These are phyloP conservation scores for Carterocephalus palaemon DNA, from an alignment of 2,888 invertebrate species.

Conservation along the genomic window DNA sequence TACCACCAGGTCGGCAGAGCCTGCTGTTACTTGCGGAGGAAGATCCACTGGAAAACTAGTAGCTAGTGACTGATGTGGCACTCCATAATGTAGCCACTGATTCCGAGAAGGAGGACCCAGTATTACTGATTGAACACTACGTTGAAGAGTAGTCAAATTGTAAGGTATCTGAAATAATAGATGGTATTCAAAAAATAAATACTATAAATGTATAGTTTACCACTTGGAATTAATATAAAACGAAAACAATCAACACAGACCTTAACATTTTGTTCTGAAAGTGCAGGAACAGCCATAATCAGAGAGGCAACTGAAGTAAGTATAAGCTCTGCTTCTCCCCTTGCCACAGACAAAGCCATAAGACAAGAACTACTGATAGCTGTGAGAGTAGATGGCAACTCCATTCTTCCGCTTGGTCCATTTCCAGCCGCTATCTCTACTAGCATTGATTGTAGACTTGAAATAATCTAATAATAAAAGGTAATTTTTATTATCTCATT, in stretches of 20 bases:
- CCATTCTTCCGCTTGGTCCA: constrained; percentile 46
- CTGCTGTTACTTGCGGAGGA: constrained; percentile 49
- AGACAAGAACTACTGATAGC: constrained; percentile 95
- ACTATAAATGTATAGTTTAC: too few species aligned
- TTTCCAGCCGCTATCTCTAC: constrained; percentile 88
- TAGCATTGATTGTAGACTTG: constrained; percentile 90
- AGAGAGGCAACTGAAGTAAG: constrained; percentile 92
- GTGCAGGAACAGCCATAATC: constrained; percentile 88
- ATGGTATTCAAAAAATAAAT: too few species aligned
- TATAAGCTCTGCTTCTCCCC: constrained; percentile 95
- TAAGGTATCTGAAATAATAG: constrained; percentile 85
- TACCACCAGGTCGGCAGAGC: constrained; percentile 60
- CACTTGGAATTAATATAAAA: not conserved
- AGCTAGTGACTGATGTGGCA: constrained; percentile 86
- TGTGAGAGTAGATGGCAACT: constrained; percentile 85
- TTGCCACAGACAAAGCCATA: constrained; percentile 93
- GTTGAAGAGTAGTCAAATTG: constrained; percentile 90
- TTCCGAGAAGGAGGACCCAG: constrained; percentile 90
- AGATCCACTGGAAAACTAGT: constrained; percentile 81
- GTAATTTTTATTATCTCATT: not conserved
- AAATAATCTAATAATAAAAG: constrained; percentile 77
- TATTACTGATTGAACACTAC: constrained; percentile 92
- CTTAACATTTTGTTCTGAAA: constrained; percentile 89
- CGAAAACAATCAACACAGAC: constrained; percentile 53
- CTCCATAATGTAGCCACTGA: constrained; percentile 93